Base-by-base conservation (phyloP, 2,113 vertebrate species). In the Telmatochromis brichardi region DNA sequence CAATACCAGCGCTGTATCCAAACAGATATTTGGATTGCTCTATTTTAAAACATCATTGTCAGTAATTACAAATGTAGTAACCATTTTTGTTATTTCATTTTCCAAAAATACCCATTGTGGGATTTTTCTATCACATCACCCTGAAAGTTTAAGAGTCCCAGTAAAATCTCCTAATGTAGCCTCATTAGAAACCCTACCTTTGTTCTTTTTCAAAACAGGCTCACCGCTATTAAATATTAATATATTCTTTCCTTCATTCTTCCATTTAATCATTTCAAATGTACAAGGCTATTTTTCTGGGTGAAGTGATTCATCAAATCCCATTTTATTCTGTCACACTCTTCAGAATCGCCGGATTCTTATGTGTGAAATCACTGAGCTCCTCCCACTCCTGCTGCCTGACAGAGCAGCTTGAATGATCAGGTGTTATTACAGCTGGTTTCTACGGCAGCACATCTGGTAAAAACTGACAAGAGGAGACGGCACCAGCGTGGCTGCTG, bases 241-340 rank as follows among this genome's bases (percentile, higher is more conserved):
- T 80, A 87, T 47, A 79, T 89, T 84, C 65, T 9, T 86, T 42
- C 6, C 8, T 84, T 19, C 9, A 11, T 76, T 89, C 55, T 73
- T 15, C 21, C 17, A 63, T 23, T 87, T 87, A 85, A 89, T 90
- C 57, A 80, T 85, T 26, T 81, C 76, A 73, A n/a, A 88, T 83
- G 37, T 21, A 58, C 68, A 79, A 33, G 42, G 53, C 57, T 21
- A 21, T 84, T 58, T 83, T 78, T 13, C n/a, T 23, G 7, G 55
- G 50, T 23, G 73, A 90, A 53, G 37, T 68, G 88, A 87, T 86
- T 92, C 80, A 89, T 89, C 65, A 83, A 84, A 90, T 89, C 90
- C 76, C 42, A 10, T 84, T 87, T 42, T 88, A 58, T 50, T 60
- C 65, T 40, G 73, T 86, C 90, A 86, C 87, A 47, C 82, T 87